Evolutionary conservation across 1,140 invertebrate species (phyloP).

Genomic region (Leptestheria dahalacensis): DNA sequence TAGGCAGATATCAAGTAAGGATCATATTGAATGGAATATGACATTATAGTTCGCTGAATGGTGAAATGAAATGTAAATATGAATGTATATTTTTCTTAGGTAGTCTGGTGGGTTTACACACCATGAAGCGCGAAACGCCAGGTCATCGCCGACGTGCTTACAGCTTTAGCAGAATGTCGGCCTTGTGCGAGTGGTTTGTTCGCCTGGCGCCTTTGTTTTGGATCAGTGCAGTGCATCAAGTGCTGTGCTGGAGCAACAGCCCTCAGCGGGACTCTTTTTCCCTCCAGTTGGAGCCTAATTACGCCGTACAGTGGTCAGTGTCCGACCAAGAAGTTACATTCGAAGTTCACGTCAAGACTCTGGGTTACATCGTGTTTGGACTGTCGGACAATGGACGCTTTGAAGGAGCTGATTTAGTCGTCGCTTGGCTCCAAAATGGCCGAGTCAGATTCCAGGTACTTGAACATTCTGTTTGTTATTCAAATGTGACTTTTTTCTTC

Average conservation of each 20-base stretch:
- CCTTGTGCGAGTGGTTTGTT: not conserved
- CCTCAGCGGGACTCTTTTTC: not conserved
- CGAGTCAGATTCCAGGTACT: conserved; percentile 11
- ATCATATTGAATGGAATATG: too few relatives aligned
- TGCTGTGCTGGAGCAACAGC: not conserved
- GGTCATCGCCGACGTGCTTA: not conserved
- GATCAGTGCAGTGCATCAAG: not conserved
- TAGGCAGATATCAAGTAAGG: too few relatives aligned
- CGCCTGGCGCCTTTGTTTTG: not conserved
- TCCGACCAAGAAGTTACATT: conserved; percentile 38
- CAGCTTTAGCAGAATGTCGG: not conserved
- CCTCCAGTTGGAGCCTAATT: conserved; percentile 1
- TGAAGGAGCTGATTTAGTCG: conserved; percentile 49
- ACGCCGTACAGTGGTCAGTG: conserved; percentile 8
- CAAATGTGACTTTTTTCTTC: not conserved
- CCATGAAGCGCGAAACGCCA: not conserved
- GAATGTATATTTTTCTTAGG: too few relatives aligned
- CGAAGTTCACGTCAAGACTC: conserved; percentile 58
- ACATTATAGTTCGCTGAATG: too few relatives aligned
- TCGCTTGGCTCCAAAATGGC: conserved; percentile 42
- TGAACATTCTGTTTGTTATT: not conserved
- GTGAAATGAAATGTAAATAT: too few relatives aligned
- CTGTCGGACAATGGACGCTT: conserved; percentile 56
- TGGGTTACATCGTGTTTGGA: conserved; percentile 64
- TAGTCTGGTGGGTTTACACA: too few relatives aligned